Conservation (phyloP, 2,113 vertebrate genomes). For the Bagarius yarrelli region DNA sequence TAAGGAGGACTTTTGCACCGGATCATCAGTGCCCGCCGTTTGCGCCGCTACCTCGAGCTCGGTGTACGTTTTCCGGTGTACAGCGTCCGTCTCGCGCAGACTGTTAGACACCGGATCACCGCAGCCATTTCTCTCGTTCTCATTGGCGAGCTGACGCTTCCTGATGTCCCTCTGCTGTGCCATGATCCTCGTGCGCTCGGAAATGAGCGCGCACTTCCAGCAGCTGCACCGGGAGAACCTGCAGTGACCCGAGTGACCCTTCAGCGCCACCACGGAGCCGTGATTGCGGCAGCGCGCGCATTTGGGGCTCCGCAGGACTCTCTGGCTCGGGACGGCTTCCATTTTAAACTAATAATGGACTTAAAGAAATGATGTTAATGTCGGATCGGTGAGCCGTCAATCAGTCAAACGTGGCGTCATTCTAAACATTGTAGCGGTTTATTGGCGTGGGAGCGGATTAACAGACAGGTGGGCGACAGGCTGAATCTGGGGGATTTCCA, state of each 20-base stretch:
- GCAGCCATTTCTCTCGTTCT: background rate
- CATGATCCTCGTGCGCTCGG: slow-evolving; percentile 78
- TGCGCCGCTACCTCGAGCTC: slow-evolving; percentile 8
- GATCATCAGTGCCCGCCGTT: background rate
- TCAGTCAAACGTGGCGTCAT: background rate
- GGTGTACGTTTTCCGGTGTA: background rate
- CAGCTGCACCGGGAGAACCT: slow-evolving; percentile 77
- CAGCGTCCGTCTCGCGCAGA: background rate
- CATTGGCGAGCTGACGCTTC: slow-evolving; percentile 46
- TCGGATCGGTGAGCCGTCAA: too few species aligned
- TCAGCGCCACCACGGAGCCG: slow-evolving; percentile 74
- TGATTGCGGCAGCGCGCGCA: slow-evolving; percentile 83
- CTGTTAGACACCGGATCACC: background rate
- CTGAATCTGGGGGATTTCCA: background rate
- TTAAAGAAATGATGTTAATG: too few species aligned
- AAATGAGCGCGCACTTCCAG: slow-evolving; percentile 78
- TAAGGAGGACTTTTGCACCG: too few species aligned
- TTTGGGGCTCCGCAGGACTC: slow-evolving; percentile 68
- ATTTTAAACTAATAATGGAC: background rate
- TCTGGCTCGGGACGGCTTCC: background rate
- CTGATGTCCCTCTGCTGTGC: slow-evolving; percentile 71
- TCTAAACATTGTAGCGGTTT: background rate
- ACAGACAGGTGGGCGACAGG: background rate
- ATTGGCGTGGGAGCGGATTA: background rate
- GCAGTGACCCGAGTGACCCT: slow-evolving; percentile 78